These are phyloP conservation scores for Cryptotis parvus DNA, from an alignment of 2,113 vertebrate genomes.

Conservation along the genomic window DNA sequence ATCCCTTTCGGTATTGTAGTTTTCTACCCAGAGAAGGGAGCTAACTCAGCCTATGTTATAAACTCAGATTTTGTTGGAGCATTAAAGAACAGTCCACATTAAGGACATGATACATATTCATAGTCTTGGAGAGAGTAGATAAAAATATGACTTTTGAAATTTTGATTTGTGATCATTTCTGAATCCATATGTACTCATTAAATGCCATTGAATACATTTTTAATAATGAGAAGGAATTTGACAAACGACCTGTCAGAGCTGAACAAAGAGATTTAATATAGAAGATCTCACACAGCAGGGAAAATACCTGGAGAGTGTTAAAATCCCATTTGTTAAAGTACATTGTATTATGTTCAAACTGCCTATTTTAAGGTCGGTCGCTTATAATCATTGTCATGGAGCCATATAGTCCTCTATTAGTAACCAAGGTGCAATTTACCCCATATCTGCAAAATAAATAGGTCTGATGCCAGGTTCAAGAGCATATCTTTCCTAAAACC, in stretches of 20 bases:
- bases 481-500: neutral
- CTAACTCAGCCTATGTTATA: neutral
- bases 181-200: constrained; percentile 84
- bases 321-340: constrained; percentile 77
- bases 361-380: constrained; percentile 57
- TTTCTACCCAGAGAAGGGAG: constrained; percentile 30
- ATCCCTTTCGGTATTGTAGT: constrained; percentile 34
- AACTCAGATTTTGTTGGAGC: constrained; percentile 52
- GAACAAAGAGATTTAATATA: constrained; percentile 77
- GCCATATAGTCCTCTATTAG: constrained; percentile 19
- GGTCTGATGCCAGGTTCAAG: neutral
- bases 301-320: constrained; percentile 76
- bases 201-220: constrained; percentile 81
- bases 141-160: constrained; percentile 80
- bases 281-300: constrained; percentile 62
- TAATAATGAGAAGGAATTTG: constrained; percentile 82
- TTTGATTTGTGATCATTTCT: constrained; percentile 83
- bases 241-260: constrained; percentile 73
- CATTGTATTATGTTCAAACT: constrained; percentile 67
- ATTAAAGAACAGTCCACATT: constrained; percentile 59
- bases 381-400: constrained; percentile 54
- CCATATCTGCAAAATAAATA: constrained; percentile 58
- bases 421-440: constrained; percentile 17
- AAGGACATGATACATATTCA: constrained; percentile 79
- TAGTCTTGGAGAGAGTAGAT: constrained; percentile 64